Evolutionary conservation across 2,888 invertebrate genomes (phyloP), one percentile per base, ranked within the genome.

Genomic region (Eilema depressum): DNA sequence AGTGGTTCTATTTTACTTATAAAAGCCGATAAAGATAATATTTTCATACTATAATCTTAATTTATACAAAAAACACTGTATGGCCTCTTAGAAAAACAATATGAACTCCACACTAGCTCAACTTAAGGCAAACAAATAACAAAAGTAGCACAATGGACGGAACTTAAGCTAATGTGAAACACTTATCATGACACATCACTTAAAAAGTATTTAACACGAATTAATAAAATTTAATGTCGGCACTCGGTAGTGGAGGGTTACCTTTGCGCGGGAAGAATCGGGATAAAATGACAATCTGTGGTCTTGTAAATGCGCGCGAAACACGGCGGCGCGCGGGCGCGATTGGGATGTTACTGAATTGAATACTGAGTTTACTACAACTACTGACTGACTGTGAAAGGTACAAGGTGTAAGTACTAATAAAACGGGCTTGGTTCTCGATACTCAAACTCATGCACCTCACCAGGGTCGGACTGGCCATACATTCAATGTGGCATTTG

Each of bases 251-350:
- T n/a, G 10, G 53, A 69, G 75, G 71, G 78, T 88, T 92, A 92
- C 91, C 91, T 93, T 88, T 83, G 75, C 89, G 88, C 90, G 91
- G 89, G 88, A 92, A 85, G 73, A 85, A 78, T 86, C 85, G 86
- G 87, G 86, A 87, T 85, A 82, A 75, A 75, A 67, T 77, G 20
- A 68, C 41, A 41, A 63, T 77, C 47, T 88, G 56, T 88, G 82
- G 84, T 91, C 87, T 91, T 86, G 83, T 77, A 10, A 69, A 83
- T 73, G 78, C 87, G 89, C 91, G 91, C 86, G 86, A 91, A 89
- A 92, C 88, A 80, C 93, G 92, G 82, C 89, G 85, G 84, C 70
- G 78, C 88, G 83, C 86, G 81, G 79, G 79, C 87, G 85, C 87
- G 80, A 83, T 86, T 81, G 78, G 86, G 82, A 57, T 53, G 30